Base-by-base conservation (phyloP, 2,888 invertebrate genomes). In the Luperina nickerlii region DNA sequence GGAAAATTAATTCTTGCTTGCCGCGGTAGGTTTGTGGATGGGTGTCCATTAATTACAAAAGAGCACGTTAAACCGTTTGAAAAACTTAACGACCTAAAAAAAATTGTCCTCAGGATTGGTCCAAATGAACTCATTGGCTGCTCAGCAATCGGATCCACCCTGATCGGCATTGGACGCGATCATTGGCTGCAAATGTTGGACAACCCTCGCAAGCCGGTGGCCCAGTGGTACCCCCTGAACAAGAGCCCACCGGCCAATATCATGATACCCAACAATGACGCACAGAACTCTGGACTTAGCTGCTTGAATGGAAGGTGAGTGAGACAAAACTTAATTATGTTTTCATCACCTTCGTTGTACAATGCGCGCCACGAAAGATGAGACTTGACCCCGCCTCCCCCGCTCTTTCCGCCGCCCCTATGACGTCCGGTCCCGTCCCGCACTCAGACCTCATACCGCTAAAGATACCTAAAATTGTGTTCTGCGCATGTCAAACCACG, bases 81-180 rank as follows among this genome's bases (percentile, higher is more conserved):
- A 57, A 24, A 24, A 57, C 9, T 1, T n/a, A 1, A n/a, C 24
- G 11, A 57, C 24, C n/a, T 0, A 4, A n/a, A n/a, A 20, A 62
- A 54, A 6, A 2, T 75, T 83, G 82, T 73, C 18, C 94, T 32
- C 95, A 99, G 99, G 94, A 98, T 99, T 90, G 98, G 99, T 20
- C 98, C 98, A 57, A 98, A 99, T 93, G 99, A 99, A 93, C 95
- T 98, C 86, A 98, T 99, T 97, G 99, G 99, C 8, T 98, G 98
- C 93, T 98, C 98, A 3, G 98, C 98, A n/a, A 98, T 98, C 78
- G 98, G 98, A 0, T 98, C 98, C 0, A 97, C 97, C 79, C 97
- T 98, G 91, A 98, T 98, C 78, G 98, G 98, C 8, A 97, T 98
- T 57, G 98, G 98, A 0, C 97, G 98, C 69, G 98, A 98, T 92